Evolutionary conservation across 2,113 vertebrate genomes (phyloP).

Genomic region (Eudyptes chrysolophus): DNA sequence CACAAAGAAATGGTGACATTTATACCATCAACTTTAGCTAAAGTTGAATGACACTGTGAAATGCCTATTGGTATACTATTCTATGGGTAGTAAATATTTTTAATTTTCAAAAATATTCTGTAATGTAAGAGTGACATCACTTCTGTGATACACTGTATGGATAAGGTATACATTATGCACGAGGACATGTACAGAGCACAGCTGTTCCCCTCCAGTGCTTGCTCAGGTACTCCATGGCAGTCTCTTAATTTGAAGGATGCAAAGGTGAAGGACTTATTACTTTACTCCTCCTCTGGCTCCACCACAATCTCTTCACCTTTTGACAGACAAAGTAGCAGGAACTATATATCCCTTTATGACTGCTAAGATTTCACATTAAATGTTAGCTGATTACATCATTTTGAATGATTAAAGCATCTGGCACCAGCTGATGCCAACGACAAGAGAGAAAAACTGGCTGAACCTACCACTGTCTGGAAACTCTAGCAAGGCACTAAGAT

Average conservation of each 20-base stretch:
- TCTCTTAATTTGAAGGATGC: neutral
- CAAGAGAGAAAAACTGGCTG: neutral
- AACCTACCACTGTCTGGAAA: neutral
- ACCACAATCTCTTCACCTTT: neutral
- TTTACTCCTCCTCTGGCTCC: neutral
- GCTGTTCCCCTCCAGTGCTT: neutral
- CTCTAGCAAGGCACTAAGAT: neutral
- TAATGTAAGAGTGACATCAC: neutral
- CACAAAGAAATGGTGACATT: neutral
- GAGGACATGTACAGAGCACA: accelerated
- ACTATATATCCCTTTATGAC: neutral
- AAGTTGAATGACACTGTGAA: neutral
- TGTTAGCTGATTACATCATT: neutral
- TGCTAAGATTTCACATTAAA: neutral
- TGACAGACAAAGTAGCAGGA: neutral
- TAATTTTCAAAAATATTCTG: neutral
- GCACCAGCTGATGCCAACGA: neutral
- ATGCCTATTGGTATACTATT: neutral
- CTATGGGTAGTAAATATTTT: neutral
- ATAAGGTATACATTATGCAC: neutral
- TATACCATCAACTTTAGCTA: neutral
- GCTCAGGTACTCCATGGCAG: neutral
- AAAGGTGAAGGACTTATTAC: neutral
- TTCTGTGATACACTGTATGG: neutral
- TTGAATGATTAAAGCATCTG: neutral